Percentiles rank a stretch among this genome's conserved stretches.
phyloP scores from a whole-genome alignment of 1,140 invertebrate species.

The Dendroctonus ponderosae region DNA sequence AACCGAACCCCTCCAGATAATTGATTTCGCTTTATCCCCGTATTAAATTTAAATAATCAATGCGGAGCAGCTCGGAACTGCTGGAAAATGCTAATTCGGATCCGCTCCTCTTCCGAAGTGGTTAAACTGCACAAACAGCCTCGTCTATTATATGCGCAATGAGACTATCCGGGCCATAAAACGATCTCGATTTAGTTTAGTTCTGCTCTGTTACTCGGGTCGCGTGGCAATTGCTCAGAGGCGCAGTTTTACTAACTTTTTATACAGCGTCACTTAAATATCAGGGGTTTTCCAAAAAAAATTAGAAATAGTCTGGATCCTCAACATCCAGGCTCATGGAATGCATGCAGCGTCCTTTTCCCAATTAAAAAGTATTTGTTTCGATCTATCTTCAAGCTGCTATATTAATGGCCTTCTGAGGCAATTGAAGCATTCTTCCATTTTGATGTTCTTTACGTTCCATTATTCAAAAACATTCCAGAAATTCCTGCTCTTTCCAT shows the following conservation, averaged over 20 bases:
- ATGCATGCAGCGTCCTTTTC: no score
- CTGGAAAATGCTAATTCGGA: slow-evolving; percentile 52
- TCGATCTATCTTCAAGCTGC: no score
- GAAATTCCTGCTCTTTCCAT: no score
- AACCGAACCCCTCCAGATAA: slow-evolving; percentile 19
- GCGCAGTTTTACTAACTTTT: background rate
- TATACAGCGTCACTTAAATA: no score
- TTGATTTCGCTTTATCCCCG: slow-evolving; percentile 24
- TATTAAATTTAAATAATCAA: slow-evolving; percentile 33
- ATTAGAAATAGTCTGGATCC: no score
- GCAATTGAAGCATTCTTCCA: no score
- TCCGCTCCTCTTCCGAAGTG: slow-evolving; percentile 49
- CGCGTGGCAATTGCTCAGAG: slow-evolving; percentile 43
- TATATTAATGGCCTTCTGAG: no score
- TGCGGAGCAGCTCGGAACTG: slow-evolving; percentile 44
- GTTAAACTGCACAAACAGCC: slow-evolving; percentile 53
- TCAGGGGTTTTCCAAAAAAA: no score
- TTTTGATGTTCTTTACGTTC: no score
- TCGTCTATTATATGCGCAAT: slow-evolving; percentile 53
- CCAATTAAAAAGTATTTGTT: no score
- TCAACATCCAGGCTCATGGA: no score
- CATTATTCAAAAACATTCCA: no score
- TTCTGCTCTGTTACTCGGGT: slow-evolving; percentile 53
- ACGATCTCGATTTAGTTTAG: slow-evolving; percentile 55
- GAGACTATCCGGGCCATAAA: slow-evolving; percentile 52